Conservation (phyloP, 2,113 vertebrate species). For the Bettongia penicillata region DNA sequence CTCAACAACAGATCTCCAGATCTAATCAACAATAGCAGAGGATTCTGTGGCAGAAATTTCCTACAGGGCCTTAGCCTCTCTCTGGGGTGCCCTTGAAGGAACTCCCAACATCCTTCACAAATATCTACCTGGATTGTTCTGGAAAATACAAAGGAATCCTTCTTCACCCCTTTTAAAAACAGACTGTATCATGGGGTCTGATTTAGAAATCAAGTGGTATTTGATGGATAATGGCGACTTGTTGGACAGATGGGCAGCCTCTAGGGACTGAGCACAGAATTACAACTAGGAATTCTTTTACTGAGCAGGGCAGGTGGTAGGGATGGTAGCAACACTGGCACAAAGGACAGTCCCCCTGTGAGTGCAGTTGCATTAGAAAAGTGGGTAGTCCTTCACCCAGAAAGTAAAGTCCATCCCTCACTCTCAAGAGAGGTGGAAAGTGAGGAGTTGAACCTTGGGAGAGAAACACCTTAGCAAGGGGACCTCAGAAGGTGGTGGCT, state of each 20-base stretch:
- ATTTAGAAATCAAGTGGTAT: neutral
- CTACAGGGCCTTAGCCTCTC: neutral
- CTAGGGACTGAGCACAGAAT: neutral
- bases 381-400: neutral
- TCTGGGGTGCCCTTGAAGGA: neutral
- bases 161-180: neutral
- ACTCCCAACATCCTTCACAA: neutral
- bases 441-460: neutral
- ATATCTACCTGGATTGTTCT: neutral
- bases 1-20: neutral
- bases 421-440: neutral
- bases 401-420: neutral
- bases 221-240: neutral
- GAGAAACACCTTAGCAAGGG: neutral
- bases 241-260: neutral
- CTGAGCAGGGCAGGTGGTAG: neutral
- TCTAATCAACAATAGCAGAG: neutral
- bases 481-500: too few relatives aligned
- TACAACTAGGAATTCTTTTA: neutral
- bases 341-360: neutral
- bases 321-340: neutral
- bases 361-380: neutral
- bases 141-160: neutral
- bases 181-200: neutral
- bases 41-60: neutral